Evolutionary conservation across 2,888 invertebrate species (phyloP).

Genomic region (Hypomecis atomaria): DNA sequence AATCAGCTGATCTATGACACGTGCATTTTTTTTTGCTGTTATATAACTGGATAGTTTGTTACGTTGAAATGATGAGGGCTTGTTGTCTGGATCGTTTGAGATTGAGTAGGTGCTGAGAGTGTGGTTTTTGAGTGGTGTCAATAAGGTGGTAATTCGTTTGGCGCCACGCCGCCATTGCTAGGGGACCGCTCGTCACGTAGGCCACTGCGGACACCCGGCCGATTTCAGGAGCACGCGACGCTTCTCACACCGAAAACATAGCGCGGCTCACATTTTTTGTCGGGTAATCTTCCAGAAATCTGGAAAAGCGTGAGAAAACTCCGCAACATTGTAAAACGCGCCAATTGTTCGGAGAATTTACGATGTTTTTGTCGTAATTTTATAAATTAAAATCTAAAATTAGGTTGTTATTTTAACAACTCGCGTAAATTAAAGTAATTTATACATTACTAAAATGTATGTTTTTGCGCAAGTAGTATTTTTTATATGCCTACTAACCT

Average conservation of each 20-base stretch:
- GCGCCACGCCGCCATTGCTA: conserved; percentile 80
- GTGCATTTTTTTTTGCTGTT: conserved; percentile 73
- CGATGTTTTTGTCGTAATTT: conserved; percentile 10
- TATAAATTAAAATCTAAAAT: conserved; percentile 1
- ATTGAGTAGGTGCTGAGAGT: conserved; percentile 25
- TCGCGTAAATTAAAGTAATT: neutral
- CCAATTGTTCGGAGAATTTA: conserved; percentile 26
- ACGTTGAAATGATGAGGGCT: conserved; percentile 31
- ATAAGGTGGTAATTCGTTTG: conserved; percentile 80
- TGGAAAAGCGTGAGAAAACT: conserved; percentile 55
- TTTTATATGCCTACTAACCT: no score
- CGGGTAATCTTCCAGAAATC: conserved; percentile 58
- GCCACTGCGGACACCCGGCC: conserved; percentile 69
- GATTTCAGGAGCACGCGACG: conserved; percentile 50
- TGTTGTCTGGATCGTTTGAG: conserved; percentile 29
- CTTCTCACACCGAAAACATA: conserved; percentile 30
- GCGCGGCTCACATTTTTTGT: conserved; percentile 42
- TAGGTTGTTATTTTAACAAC: conserved; percentile 18
- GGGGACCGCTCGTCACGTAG: conserved; percentile 81
- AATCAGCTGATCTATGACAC: conserved; percentile 78
- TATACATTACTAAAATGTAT: no score
- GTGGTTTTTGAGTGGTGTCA: conserved; percentile 55
- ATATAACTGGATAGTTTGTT: conserved; percentile 59
- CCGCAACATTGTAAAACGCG: conserved; percentile 29
- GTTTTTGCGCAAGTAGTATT: no score